phyloP scores from a whole-genome alignment of 2,113 vertebrate species.

The Cranoglanis bouderius region DNA sequence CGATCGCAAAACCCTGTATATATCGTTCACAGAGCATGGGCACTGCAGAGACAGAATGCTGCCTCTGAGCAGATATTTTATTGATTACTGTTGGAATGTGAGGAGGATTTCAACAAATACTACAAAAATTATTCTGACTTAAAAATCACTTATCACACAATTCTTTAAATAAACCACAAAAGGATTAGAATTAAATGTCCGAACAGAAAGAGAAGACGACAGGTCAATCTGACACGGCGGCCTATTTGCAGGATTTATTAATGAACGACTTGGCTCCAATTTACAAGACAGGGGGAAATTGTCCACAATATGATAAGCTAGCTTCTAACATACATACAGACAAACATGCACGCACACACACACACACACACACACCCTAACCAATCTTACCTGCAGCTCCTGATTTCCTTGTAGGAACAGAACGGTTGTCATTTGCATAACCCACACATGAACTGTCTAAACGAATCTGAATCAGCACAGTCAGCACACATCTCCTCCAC shows the following conservation, averaged over 20 bases:
- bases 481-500: neutral
- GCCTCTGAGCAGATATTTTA: neutral
- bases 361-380: conserved; percentile 44
- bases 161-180: neutral
- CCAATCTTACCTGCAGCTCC: conserved; percentile 55
- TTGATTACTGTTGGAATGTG: neutral
- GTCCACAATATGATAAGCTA: conserved; percentile 60
- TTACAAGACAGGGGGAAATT: conserved; percentile 60
- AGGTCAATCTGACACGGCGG: neutral
- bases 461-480: neutral
- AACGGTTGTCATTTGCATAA: conserved; percentile 60
- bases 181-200: neutral
- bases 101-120: neutral
- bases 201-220: conserved; percentile 1
- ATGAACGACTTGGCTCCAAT: conserved; percentile 68
- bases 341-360: conserved; percentile 15
- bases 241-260: conserved; percentile 73
- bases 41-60: neutral
- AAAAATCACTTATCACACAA: neutral
- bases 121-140: neutral
- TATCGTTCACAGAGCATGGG: neutral
- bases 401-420: conserved; percentile 51
- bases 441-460: conserved; percentile 61
- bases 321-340: conserved; percentile 55
- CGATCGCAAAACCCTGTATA: no score